Percentiles rank a stretch among this genome's conserved stretches.
Evolutionary conservation across 2,797 vertebrate genomes (phyloP).

Genomic region (Eutrigla gurnardus): DNA sequence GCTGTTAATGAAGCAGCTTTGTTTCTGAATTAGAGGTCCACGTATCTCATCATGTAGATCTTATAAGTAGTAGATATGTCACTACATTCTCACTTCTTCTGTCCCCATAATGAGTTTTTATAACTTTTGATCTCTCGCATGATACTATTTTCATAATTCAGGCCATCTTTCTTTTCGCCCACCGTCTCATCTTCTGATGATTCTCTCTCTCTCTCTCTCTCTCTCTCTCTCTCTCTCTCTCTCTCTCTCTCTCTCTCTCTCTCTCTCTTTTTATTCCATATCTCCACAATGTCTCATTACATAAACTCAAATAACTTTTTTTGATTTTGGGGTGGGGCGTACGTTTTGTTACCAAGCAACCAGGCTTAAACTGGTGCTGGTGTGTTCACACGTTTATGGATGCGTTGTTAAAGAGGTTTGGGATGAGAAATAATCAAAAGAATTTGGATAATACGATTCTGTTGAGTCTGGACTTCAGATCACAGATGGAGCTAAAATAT

Average conservation of each 20-base stretch:
- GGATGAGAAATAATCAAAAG: too few species aligned
- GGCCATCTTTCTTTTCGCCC: constrained; percentile 13
- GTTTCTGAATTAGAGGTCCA: too few species aligned
- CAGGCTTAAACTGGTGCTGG: constrained; percentile 7
- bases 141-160: constrained; percentile 19
- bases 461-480: too few species aligned
- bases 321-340: neutral
- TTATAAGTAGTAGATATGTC: too few species aligned
- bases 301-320: constrained; percentile 23
- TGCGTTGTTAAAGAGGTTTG: neutral
- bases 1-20: too few species aligned
- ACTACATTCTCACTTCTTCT: neutral
- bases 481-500: too few species aligned
- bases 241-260: neutral
- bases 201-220: neutral
- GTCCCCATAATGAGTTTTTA: constrained; percentile 25
- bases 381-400: constrained; percentile 27
- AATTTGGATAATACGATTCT: too few species aligned
- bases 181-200: constrained; percentile 2
- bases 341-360: constrained; percentile 63
- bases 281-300: constrained; percentile 30
- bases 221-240: neutral
- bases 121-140: neutral
- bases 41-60: too few species aligned
- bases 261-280: neutral